Percentiles rank a stretch among this genome's conserved stretches.
These are phyloP conservation scores for Netelia virgata DNA, from an alignment of 2,888 invertebrate genomes.

Conservation along the genomic window DNA sequence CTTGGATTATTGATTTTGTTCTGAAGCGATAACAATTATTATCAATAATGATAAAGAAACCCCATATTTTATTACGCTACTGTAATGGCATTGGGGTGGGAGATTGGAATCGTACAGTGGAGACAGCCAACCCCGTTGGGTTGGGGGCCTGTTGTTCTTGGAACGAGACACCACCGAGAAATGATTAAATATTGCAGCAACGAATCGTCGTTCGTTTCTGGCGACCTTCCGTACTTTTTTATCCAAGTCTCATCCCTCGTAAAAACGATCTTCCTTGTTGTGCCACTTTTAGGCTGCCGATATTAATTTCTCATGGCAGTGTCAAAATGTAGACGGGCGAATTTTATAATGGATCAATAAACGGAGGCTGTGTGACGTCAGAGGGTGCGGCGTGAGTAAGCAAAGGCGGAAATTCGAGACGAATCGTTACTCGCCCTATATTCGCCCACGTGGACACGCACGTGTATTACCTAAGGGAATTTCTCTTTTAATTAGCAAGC, in stretches of 20 bases:
- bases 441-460: conserved; percentile 70
- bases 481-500: conserved; percentile 7
- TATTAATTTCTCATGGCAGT: conserved; percentile 18
- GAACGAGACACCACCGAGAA: conserved; percentile 31
- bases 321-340: conserved; percentile 72
- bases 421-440: conserved; percentile 73
- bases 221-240: conserved; percentile 3
- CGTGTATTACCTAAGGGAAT: conserved; percentile 66
- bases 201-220: conserved; percentile 1
- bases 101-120: conserved; percentile 1
- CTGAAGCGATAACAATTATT: neutral
- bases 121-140: conserved; percentile 32
- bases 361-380: conserved; percentile 81
- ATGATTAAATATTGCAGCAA: conserved; percentile 47
- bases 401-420: conserved; percentile 40
- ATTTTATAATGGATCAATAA: conserved; percentile 82
- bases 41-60: neutral
- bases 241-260: neutral
- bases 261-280: neutral
- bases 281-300: conserved; percentile 24
- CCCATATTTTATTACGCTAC: conserved; percentile 52
- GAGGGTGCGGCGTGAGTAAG: conserved; percentile 79
- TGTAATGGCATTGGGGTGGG: conserved; percentile 39
- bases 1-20: neutral
- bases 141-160: conserved; percentile 21